Base-by-base conservation (phyloP, 2,888 invertebrate genomes). In the Caenorhabditis wallacei region DNA sequence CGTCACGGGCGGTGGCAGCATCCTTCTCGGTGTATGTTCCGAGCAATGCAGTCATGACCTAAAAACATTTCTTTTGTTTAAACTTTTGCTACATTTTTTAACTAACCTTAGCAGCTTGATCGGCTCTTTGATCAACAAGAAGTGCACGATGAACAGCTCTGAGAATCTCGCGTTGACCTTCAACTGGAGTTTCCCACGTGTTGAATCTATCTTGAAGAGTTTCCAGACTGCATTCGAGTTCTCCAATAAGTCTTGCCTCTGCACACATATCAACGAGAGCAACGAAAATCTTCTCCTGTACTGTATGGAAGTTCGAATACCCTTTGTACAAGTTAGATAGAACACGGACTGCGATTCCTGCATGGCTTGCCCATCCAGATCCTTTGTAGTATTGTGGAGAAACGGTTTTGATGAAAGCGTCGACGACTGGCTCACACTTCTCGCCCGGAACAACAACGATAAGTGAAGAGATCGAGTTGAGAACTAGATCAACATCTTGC, bases 381-480 rank as follows among this genome's bases (percentile, higher is more conserved):
- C 90, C 90, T 48, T 82, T 85, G 82, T 87, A 88, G 51, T 57
- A 48, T 26, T 80, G 64, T 5, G 86, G 85, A 13, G 70, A 79
- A 7, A 86, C 64, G 5, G 70, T 72, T 18, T 82, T 78, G 72
- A 80, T 80, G 68, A 86, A 85, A 0, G 84, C 66, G 0, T 69
- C 92, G 87, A 97, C 95, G 88, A 97, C 95, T 92, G 95, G 96
- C 92, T 96, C 96, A 26, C 96, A 96, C 86, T 96, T 94, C 91
- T 96, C 96, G 83, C 95, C 94, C 11, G 96, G 95, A 89, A 97
- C 95, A 94, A 92, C 87, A 18, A 97, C 95, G 94, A 98, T 95
- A 87, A 98, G 95, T 7, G 97, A 97, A 3, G 97, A 97, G 93
- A 98, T 96, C 92, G 97, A 97, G 93, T 97, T 97, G 13, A 98